Conservation (phyloP, 2,888 invertebrate species). For the Coecobrya sp. region DNA sequence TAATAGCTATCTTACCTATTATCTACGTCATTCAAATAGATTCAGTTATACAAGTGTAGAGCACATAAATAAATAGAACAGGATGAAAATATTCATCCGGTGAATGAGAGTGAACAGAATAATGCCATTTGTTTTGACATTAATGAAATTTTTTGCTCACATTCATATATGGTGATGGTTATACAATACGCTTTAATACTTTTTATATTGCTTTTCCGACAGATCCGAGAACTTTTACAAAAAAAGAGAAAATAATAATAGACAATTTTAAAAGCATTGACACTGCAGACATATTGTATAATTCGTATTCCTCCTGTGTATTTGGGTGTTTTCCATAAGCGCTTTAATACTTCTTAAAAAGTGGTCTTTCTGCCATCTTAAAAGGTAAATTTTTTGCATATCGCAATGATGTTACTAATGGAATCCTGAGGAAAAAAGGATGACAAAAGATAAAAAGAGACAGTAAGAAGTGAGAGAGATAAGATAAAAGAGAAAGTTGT, state of each 20-base stretch:
- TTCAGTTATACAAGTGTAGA: background rate
- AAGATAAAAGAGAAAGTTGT: slow-evolving; percentile 15
- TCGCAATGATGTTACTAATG: slow-evolving; percentile 53
- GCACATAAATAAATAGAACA: slow-evolving; percentile 14
- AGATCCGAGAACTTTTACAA: background rate
- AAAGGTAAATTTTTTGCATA: slow-evolving; percentile 20
- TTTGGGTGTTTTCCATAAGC: background rate
- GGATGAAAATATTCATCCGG: slow-evolving; percentile 26
- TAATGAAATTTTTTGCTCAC: slow-evolving; percentile 63
- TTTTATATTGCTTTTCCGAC: background rate
- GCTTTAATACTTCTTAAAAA: background rate
- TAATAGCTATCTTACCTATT: background rate
- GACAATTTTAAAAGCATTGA: slow-evolving; percentile 10
- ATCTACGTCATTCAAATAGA: background rate
- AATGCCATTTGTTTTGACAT: slow-evolving; percentile 68
- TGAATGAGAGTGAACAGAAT: slow-evolving; percentile 22
- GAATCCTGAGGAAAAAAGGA: slow-evolving; percentile 45
- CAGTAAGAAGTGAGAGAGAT: background rate
- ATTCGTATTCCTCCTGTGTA: background rate
- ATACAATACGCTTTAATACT: background rate
- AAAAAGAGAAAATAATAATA: background rate
- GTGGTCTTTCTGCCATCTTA: background rate
- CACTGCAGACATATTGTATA: background rate
- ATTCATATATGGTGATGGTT: background rate
- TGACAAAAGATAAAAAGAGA: slow-evolving; percentile 14